phyloP scores from a whole-genome alignment of 2,888 invertebrate species.

The Agrochola lychnidis region DNA sequence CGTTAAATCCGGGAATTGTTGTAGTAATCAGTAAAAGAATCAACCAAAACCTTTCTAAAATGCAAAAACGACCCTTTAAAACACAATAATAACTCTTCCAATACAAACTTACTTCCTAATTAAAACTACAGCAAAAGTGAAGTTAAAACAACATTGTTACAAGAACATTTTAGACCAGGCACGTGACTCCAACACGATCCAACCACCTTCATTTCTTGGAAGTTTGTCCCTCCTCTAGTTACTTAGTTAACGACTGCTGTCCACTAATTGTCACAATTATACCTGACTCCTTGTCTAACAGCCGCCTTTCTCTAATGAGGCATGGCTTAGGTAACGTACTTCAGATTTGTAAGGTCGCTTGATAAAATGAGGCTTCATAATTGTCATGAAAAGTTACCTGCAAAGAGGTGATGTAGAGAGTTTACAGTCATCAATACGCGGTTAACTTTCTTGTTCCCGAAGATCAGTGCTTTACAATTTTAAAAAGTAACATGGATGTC shows the following conservation, averaged over 20 bases:
- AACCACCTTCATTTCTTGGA: conserved; percentile 11
- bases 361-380: neutral
- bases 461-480: too few relatives aligned
- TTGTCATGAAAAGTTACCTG: too few relatives aligned
- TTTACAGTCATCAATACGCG: too few relatives aligned
- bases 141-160: conserved; percentile 11
- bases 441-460: too few relatives aligned
- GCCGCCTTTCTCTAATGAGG: conserved; percentile 18
- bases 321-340: neutral
- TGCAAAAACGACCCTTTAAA: neutral
- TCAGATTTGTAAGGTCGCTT: neutral
- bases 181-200: conserved; percentile 33
- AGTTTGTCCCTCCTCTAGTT: conserved; percentile 11
- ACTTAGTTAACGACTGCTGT: conserved; percentile 24
- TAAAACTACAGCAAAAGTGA: neutral
- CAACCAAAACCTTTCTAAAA: neutral
- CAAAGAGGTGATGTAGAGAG: too few relatives aligned
- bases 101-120: neutral
- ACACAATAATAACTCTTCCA: neutral
- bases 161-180: neutral
- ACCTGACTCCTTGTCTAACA: conserved; percentile 21
- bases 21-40: neutral
- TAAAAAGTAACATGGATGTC: too few relatives aligned
- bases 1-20: too few relatives aligned
- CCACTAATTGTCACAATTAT: conserved; percentile 51